These are phyloP conservation scores for Percina caprodes DNA, from an alignment of 2,113 vertebrate species.

Conservation along the genomic window DNA sequence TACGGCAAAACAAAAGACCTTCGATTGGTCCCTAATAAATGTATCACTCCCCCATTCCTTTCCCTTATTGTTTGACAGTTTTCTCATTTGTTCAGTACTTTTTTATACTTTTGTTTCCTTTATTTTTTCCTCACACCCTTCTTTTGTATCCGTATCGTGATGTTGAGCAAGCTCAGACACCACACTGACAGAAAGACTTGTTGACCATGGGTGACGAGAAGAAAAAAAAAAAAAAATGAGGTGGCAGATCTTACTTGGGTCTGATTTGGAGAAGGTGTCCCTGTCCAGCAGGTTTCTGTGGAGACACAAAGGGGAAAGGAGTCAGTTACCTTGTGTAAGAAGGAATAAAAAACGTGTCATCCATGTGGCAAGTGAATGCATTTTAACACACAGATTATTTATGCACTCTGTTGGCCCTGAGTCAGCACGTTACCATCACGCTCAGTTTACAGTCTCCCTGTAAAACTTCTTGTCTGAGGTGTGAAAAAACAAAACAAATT, in stretches of 20 bases:
- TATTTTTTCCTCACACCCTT: neutral
- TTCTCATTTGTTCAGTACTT: neutral
- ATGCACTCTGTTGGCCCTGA: slow-evolving; percentile 9
- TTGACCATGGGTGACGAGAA: neutral
- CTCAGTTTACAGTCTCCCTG: slow-evolving; percentile 34
- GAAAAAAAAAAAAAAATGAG: neutral
- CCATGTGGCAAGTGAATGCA: neutral
- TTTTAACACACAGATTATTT: slow-evolving; percentile 34
- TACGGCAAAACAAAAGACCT: slow-evolving; percentile 8
- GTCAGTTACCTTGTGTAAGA: slow-evolving; percentile 17
- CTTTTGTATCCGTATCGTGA: neutral
- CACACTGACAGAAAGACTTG: neutral
- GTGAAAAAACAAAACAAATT: slow-evolving; percentile 2
- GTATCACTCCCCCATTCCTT: neutral
- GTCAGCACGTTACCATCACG: neutral
- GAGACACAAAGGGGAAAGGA: slow-evolving; percentile 55
- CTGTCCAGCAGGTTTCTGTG: slow-evolving; percentile 90
- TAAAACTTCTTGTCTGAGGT: slow-evolving; percentile 23
- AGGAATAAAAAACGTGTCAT: neutral
- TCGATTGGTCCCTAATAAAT: neutral
- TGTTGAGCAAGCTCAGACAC: neutral
- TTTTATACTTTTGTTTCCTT: neutral
- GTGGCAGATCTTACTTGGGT: slow-evolving; percentile 88
- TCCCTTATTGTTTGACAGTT: neutral
- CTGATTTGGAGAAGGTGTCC: slow-evolving; percentile 97